Base-by-base conservation (phyloP, 2,888 invertebrate species). In the Suillia variegata region DNA sequence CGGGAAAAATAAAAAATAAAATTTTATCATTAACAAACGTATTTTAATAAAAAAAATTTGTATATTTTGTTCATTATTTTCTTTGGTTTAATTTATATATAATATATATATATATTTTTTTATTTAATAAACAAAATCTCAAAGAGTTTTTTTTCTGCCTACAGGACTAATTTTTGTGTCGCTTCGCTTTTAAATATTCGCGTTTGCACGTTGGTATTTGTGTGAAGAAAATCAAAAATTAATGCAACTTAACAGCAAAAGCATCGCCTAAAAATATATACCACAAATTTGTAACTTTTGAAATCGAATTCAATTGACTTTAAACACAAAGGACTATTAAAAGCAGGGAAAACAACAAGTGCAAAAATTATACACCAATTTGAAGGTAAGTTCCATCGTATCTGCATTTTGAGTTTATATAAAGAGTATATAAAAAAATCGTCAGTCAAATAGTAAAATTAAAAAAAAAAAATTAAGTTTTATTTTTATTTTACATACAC, bases 221-320 rank as follows among this genome's bases (percentile, higher is more conserved):
- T 20, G 42, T 17, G 20, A 22, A 50, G 21, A 50, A 22, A 2
- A 22, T 2, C 13, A 5, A 53, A 20, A 53, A 53, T 20, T 17
- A 38, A 20, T 8, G 13, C 22, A 45, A 54, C 24, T 13, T 21
- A 50, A 20, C 10, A 54, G 38, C 6, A 57, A 17, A 18, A 49
- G 20, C 48, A 49, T 31, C 47, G 62, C 69, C 64, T 52, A 64
- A 74, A 74, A 73, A 66, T 73, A 73, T 74, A 66, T 70, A 66
- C 67, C 65, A 70, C 59, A 67, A 66, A 68, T 54, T 62, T 59
- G 62, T 65, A 63, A 58, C 56, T 68, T 64, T 58, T 67, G 63
- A 61, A 42, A 17, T 42, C 42, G 31, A 5, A 51, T 18, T 24
- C 3, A 10, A 26, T 2, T 33, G 8, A 51, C 2, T 51, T 65